Evolutionary conservation across 2,888 invertebrate genomes (phyloP).

Genomic region (Limnephilus auricula): DNA sequence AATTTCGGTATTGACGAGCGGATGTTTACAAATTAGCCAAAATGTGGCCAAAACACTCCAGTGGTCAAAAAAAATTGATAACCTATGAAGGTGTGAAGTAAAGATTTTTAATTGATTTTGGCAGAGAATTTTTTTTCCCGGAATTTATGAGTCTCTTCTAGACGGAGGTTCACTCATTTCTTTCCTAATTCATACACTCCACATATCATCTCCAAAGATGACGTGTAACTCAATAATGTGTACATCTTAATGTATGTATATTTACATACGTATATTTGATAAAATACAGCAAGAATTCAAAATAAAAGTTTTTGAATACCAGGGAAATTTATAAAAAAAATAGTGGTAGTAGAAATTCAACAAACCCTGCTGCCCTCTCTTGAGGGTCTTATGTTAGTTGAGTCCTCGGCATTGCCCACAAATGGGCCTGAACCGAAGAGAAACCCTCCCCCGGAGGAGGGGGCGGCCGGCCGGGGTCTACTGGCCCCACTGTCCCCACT

Average conservation of each 20-base stretch:
- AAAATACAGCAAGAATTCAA: not conserved
- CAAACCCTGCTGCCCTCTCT: constrained; percentile 74
- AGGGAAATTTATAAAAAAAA: not conserved
- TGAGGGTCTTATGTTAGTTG: constrained; percentile 74
- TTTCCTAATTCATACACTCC: not conserved
- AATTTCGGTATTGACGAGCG: no score
- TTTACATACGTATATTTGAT: not conserved
- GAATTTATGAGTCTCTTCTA: not conserved
- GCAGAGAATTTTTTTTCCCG: not conserved
- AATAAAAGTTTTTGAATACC: not conserved
- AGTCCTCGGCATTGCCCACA: constrained; percentile 75
- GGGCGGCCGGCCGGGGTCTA: constrained; percentile 63
- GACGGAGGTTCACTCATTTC: not conserved
- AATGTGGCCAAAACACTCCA: no score
- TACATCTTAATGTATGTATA: no score
- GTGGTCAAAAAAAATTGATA: not conserved
- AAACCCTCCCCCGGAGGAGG: constrained; percentile 68
- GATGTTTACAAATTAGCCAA: no score
- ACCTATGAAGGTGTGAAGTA: not conserved
- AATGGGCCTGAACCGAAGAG: constrained; percentile 77
- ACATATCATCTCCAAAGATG: not conserved
- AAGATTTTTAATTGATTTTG: not conserved
- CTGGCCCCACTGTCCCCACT: constrained; percentile 10
- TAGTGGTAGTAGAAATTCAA: not conserved
- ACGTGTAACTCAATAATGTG: not conserved